Evolutionary conservation across 2,888 invertebrate genomes (phyloP), one percentile per base, ranked within the genome.

Genomic region (Aethes cnicana): DNA sequence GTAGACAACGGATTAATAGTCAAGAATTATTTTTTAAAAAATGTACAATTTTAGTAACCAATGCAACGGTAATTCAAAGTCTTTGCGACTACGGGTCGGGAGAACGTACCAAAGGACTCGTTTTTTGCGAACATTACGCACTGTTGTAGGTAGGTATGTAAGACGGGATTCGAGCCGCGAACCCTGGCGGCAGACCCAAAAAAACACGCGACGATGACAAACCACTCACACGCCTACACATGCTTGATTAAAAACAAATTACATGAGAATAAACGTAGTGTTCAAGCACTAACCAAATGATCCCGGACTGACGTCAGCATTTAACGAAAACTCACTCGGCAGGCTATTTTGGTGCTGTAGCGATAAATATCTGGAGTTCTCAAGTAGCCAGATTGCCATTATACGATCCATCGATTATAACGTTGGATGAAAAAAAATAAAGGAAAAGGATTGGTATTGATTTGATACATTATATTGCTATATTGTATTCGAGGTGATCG

Each of bases 301-400:
- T 78, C 72, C 68, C 65, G 55, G 61, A 56, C 64, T 82, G 84
- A 85, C 83, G 84, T 84, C 78, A 82, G 63, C 68, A 66, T 72
- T 75, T 73, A 74, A 77, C 75, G 75, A 79, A 83, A 81, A 72
- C 74, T 72, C 75, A 66, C 67, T 66, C 61, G 55, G 64, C 64
- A 58, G 61, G 75, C 72, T 84, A 84, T 83, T 84, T 84, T 59
- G 64, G 73, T 76, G 69, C 69, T 66, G 63, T 67, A 68, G 75
- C 74, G 74, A 77, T 79, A 80, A 75, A 72, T 71, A 76, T 68
- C 66, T 59, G 74, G 74, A 54, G 81, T 84, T 43, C 76, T 73
- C 72, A 67, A 81, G 73, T 74, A 68, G 66, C 58, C 57, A 60
- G 59, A 71, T 71, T 36, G 11, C 64, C n/a, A 71, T 61, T 66